These are phyloP conservation scores for Dryomyza anilis DNA, from an alignment of 2,888 invertebrate species.

Conservation along the genomic window DNA sequence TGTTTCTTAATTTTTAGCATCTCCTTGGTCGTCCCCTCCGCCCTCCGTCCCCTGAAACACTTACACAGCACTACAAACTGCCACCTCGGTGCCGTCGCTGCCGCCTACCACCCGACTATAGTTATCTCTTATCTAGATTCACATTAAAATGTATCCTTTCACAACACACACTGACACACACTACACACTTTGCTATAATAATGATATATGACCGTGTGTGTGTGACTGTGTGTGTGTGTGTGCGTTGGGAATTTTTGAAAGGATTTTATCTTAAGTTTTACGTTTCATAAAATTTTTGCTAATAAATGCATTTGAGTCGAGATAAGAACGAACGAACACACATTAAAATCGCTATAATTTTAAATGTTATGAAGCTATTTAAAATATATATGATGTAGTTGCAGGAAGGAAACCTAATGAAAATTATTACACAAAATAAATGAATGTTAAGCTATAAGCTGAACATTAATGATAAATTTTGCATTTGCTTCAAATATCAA, in stretches of 20 bases:
- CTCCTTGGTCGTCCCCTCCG: not conserved
- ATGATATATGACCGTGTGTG: slow-evolving; percentile 42
- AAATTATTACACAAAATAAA: no score
- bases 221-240: slow-evolving; percentile 30
- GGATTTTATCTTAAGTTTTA: slow-evolving; percentile 52
- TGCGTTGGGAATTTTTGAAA: slow-evolving; percentile 24
- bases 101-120: not conserved
- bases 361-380: no score
- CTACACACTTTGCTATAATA: slow-evolving; percentile 39
- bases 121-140: slow-evolving; percentile 58
- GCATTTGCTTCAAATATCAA: no score
- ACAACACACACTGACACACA: slow-evolving; percentile 22
- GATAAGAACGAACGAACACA: not conserved
- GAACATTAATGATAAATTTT: no score
- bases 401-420: no score
- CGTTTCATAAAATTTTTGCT: slow-evolving; percentile 56
- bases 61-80: slow-evolving; percentile 34
- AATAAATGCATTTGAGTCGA: slow-evolving; percentile 35
- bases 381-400: no score
- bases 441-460: no score
- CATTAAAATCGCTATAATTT: not conserved
- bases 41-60: slow-evolving; percentile 36
- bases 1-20: slow-evolving; percentile 35
- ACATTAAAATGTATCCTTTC: slow-evolving; percentile 59
- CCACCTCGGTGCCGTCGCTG: slow-evolving; percentile 47